Evolutionary conservation across 2,113 vertebrate genomes (phyloP).

Genomic region (Hippocampus abdominalis): DNA sequence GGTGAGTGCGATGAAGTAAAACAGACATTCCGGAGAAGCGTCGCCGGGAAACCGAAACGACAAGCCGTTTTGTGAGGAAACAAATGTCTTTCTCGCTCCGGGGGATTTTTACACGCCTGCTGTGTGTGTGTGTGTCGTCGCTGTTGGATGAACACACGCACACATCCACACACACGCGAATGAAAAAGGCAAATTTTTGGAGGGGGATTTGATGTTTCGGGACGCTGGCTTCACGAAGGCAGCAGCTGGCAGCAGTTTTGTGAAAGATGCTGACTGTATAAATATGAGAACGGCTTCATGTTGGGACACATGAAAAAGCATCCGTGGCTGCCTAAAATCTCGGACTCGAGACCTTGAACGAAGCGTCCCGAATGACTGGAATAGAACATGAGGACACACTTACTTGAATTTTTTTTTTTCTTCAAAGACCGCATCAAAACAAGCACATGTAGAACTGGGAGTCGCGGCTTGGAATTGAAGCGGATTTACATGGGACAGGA

Average conservation of each 20-base stretch:
- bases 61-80: constrained; percentile 33
- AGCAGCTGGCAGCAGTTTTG: background rate
- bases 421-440: background rate
- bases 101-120: background rate
- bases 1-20: background rate
- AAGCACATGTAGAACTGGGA: background rate
- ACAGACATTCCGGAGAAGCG: background rate
- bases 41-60: constrained; percentile 14
- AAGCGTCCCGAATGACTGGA: constrained; percentile 32
- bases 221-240: background rate
- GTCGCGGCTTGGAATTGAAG: too few relatives aligned
- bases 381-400: constrained; percentile 13
- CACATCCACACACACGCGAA: background rate
- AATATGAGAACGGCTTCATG: background rate
- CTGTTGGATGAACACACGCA: background rate
- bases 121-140: background rate
- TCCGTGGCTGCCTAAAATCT: background rate
- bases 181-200: background rate
- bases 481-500: too few relatives aligned
- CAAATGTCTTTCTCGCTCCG: constrained; percentile 13
- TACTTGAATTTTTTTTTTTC: constrained; percentile 1
- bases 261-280: background rate
- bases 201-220: constrained; percentile 4
- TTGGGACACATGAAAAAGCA: background rate
- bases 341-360: constrained; percentile 19